Conservation (phyloP, 2,113 vertebrate genomes). For the Oceanodroma tethys region DNA sequence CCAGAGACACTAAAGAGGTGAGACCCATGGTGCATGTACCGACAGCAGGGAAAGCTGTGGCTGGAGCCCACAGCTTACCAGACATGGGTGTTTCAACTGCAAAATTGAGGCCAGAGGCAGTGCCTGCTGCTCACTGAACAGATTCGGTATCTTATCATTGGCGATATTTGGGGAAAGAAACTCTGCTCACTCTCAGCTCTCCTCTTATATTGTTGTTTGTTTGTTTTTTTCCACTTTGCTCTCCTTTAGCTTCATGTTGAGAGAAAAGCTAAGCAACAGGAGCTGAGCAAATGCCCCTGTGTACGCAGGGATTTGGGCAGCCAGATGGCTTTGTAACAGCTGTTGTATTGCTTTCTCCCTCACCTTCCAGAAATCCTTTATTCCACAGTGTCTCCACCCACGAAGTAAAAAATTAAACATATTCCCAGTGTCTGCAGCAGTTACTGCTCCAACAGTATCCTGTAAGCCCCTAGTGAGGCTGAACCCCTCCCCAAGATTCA, state of each 20-base stretch:
- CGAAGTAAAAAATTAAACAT: background rate
- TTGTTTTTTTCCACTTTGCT: background rate
- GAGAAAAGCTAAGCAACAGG: background rate
- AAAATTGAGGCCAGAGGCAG: background rate
- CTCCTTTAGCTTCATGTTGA: background rate
- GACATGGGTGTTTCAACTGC: background rate
- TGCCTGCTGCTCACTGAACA: background rate
- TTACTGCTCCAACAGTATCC: accelerated
- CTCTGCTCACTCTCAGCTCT: background rate
- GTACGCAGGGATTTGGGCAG: background rate
- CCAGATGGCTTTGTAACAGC: background rate
- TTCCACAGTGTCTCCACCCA: background rate
- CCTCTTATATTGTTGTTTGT: background rate
- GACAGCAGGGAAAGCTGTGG: background rate
- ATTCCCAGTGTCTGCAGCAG: background rate
- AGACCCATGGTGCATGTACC: accelerated
- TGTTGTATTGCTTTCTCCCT: background rate
- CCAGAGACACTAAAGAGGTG: background rate
- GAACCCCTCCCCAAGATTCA: background rate
- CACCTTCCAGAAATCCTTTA: background rate
- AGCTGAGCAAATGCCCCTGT: background rate
- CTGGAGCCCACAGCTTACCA: background rate
- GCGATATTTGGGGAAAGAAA: background rate
- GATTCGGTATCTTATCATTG: background rate
- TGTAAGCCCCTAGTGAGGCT: background rate